Evolutionary conservation across 92 coral and sea anemone genomes (phyloP).

Genomic region (Siderastrea radians): DNA sequence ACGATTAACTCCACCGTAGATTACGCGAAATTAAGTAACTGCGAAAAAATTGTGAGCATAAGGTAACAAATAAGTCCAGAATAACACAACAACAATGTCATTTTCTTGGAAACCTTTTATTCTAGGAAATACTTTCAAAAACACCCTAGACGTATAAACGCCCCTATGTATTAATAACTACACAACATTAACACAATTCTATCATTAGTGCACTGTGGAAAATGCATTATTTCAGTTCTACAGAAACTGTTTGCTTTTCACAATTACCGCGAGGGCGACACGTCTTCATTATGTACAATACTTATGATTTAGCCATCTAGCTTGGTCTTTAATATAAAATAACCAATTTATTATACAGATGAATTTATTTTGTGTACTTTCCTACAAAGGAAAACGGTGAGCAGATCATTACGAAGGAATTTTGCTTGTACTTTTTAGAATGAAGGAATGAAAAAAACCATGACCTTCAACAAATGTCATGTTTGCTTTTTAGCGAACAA

Average conservation of each 20-base stretch:
- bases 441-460: too few species aligned
- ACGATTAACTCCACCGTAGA: too few species aligned
- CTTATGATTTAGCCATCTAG: constrained; percentile 1
- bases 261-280: constrained; percentile 34
- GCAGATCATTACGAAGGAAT: neutral
- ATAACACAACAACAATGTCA: neutral
- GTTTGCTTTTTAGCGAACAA: too few species aligned
- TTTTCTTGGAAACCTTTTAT: constrained; percentile 81
- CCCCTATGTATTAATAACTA: constrained; percentile 4
- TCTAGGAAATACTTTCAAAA: constrained; percentile 73
- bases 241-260: neutral
- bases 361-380: constrained; percentile 12
- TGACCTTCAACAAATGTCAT: too few species aligned
- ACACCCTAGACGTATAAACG: constrained; percentile 35
- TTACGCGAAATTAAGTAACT: too few species aligned
- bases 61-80: neutral
- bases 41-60: too few species aligned
- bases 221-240: constrained; percentile 4
- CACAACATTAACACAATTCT: neutral
- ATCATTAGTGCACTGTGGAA: neutral
- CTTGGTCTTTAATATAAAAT: constrained; percentile 48
- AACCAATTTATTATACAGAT: constrained; percentile 34
- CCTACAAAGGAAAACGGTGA: constrained; percentile 28
- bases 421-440: neutral
- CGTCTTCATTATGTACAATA: constrained; percentile 55